Evolutionary conservation across 2,888 invertebrate species (phyloP), one percentile per base, ranked within the genome.

Genomic region (Choreutis nemorana): DNA sequence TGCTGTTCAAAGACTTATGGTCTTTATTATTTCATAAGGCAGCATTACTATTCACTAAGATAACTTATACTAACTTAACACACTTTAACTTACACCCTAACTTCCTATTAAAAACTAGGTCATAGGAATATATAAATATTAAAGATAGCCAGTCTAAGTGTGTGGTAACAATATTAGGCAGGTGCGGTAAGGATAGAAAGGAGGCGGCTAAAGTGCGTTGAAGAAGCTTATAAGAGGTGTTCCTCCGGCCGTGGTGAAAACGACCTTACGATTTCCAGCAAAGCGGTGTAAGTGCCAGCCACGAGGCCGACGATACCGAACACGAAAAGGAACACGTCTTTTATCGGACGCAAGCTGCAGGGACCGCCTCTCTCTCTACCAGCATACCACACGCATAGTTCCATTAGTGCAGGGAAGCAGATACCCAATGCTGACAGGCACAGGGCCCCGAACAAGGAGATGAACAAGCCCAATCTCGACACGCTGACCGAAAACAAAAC

Each of bases 391-490:
- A 64, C 13, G 88, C 62, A 59, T 4, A 48, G 11, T 34, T 68
- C 65, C 45, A 70, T 52, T 1, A 71, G 4, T 0, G 91, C 93
- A 2, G 95, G 95, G 49, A 95, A 90, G 2, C 91, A 86, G 23
- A 96, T 72, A 1, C 93, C 94, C 39, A 94, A 75, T 1, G 89
- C 87, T 0, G 94, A 90, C 15, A 94, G 78, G 37, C 93, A 91
- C 2, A 95, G 77, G 1, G 95, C 93, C n/a, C 95, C 95, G 39
- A 90, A 85, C n/a, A 90, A 63, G 0, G 88, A 86, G 34, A 86
- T 85, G 37, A 91, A 89, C 4, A 91, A 77, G 8, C 90, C 90
- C 48, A 94, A 71, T 42, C 87, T 83, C 2, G 94, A 94, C 40
- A 94, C 85, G 2, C 86, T 83, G 12, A 81, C 50, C 45, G 87